phyloP scores from a whole-genome alignment of 2,888 invertebrate genomes.

The Apodemia mormo region DNA sequence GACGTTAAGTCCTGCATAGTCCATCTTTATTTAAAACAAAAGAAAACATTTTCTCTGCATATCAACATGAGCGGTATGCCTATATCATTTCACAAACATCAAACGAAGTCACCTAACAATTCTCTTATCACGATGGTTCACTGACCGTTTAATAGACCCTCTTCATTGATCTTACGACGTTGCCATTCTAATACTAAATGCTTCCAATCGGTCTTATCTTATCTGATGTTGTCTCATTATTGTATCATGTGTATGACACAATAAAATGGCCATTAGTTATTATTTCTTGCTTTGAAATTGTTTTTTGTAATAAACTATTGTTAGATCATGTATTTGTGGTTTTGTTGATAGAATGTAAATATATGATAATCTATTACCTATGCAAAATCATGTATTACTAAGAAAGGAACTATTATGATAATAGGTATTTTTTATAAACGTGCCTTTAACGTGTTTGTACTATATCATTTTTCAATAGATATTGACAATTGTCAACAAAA shows the following conservation, averaged over 20 bases:
- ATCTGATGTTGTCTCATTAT: slow-evolving; percentile 27
- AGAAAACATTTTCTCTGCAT: background rate
- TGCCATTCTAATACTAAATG: slow-evolving; percentile 44
- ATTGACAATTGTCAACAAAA: no score
- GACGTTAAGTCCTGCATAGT: no score
- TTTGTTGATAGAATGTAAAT: background rate
- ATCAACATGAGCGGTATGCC: slow-evolving; percentile 11
- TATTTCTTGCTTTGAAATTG: background rate
- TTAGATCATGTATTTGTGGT: background rate
- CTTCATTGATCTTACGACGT: slow-evolving; percentile 56
- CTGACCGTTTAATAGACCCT: slow-evolving; percentile 62
- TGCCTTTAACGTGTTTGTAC: no score
- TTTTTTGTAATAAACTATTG: background rate
- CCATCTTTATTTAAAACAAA: no score
- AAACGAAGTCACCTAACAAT: slow-evolving; percentile 30
- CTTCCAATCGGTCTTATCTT: slow-evolving; percentile 35
- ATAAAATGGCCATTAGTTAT: background rate
- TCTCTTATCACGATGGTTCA: slow-evolving; percentile 47
- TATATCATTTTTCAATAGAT: no score
- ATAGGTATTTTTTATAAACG: no score
- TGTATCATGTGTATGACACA: slow-evolving; percentile 7
- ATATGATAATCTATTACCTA: no score
- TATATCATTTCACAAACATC: slow-evolving; percentile 35
- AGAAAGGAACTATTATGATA: no score
- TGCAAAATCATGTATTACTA: no score